A percentile compares a stretch with the other conserved stretches of the same genome.
Evolutionary conservation across 1,140 invertebrate genomes (phyloP).

Genomic region (Pemphigus obesinymphae): DNA sequence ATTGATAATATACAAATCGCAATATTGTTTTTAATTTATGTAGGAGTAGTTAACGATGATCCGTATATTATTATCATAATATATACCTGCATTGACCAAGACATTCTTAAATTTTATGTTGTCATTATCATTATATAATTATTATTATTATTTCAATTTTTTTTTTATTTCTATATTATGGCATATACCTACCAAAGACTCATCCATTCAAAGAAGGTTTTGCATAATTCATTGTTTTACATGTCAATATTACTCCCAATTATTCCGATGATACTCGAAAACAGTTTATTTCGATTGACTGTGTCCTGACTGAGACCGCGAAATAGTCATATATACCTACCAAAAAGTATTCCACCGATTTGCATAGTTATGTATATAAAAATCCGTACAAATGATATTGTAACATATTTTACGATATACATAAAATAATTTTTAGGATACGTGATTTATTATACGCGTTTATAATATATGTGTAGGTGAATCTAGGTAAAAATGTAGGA

Average conservation of each 20-base stretch:
- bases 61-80: too few relatives aligned
- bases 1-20: conserved; percentile 37
- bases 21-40: conserved; percentile 36
- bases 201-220: conserved; percentile 26
- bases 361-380: background rate
- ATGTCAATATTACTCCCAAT: too few relatives aligned
- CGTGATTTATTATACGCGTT: too few relatives aligned
- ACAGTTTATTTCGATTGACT: background rate
- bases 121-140: background rate
- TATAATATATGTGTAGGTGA: too few relatives aligned
- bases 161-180: background rate
- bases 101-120: background rate
- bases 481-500: too few relatives aligned
- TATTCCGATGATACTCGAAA: background rate
- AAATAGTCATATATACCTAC: too few relatives aligned
- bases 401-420: background rate
- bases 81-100: background rate
- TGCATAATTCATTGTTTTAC: conserved; percentile 5
- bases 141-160: conserved; percentile 11
- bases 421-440: too few relatives aligned
- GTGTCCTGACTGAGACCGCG: background rate
- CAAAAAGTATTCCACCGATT: background rate
- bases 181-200: conserved; percentile 2
- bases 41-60: background rate
- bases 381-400: background rate